Percentiles rank a stretch among this genome's conserved stretches.
Conservation (phyloP, 2,797 vertebrate genomes). For the Smutsia temminckii region DNA sequence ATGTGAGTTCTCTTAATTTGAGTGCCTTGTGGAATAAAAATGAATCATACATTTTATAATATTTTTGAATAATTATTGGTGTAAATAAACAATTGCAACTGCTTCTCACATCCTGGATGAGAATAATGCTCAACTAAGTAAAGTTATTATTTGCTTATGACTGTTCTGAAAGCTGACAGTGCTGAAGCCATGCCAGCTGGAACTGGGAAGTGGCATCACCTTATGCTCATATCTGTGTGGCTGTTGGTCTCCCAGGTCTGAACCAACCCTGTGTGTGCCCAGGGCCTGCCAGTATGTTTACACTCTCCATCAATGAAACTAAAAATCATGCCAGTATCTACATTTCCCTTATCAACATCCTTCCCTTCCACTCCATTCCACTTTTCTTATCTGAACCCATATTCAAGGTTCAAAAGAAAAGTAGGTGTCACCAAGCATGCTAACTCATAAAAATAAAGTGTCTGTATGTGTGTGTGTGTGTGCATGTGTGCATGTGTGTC, state of each 20-base stretch:
- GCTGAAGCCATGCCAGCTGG: neutral
- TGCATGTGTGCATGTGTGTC: neutral
- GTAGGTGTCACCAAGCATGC: neutral
- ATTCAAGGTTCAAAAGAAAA: neutral
- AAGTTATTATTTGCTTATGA: neutral
- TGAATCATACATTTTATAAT: neutral
- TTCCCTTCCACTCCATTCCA: neutral
- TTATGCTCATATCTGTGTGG: neutral
- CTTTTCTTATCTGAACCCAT: neutral
- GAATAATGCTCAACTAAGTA: neutral
- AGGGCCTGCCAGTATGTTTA: neutral
- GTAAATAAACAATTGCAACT: neutral
- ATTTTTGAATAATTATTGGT: neutral
- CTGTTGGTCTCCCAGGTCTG: neutral
- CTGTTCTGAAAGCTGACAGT: neutral
- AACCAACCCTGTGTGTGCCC: neutral
- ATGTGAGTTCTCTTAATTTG: neutral
- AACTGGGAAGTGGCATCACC: accelerated
- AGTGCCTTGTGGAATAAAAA: neutral
- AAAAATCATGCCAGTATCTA: neutral
- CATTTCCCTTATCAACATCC: neutral
- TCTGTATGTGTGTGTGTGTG: neutral
- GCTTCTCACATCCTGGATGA: neutral
- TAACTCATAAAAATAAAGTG: neutral
- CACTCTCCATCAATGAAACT: neutral